These are phyloP conservation scores for Calcarius lapponicus DNA, from an alignment of 2,797 vertebrate genomes.

Conservation along the genomic window DNA sequence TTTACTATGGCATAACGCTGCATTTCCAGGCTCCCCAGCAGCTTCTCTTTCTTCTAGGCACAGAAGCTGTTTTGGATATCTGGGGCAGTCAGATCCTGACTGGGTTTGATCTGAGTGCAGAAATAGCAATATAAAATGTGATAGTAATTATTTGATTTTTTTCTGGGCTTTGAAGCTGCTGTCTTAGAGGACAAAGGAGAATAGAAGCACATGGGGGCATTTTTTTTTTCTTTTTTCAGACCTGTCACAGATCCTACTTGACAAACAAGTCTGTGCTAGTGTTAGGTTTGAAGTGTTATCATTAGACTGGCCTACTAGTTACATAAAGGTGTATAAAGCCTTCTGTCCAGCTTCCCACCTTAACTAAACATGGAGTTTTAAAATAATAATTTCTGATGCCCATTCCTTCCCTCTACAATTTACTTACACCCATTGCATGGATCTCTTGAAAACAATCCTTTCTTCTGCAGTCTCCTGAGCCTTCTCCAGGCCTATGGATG, in stretches of 20 bases:
- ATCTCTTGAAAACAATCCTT: neutral
- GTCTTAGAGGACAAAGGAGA: neutral
- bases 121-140: neutral
- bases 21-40: neutral
- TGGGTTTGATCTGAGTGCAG: neutral
- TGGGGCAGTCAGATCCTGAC: neutral
- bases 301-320: neutral
- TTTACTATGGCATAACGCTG: neutral
- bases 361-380: accelerated
- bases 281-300: neutral
- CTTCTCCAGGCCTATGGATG: neutral
- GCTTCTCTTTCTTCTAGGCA: neutral
- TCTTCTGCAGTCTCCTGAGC: neutral
- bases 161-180: neutral
- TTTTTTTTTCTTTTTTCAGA: neutral
- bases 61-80: neutral
- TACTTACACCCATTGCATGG: neutral
- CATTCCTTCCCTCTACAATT: neutral
- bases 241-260: neutral
- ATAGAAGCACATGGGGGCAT: neutral
- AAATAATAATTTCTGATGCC: neutral
- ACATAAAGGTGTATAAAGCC: neutral
- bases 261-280: neutral
- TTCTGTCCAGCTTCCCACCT: neutral
- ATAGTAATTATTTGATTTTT: neutral